These are phyloP conservation scores for Turritopsis dohrnii DNA, from an alignment of 30 jellyfish, hydroid and myxozoan genomes.

Conservation along the genomic window DNA sequence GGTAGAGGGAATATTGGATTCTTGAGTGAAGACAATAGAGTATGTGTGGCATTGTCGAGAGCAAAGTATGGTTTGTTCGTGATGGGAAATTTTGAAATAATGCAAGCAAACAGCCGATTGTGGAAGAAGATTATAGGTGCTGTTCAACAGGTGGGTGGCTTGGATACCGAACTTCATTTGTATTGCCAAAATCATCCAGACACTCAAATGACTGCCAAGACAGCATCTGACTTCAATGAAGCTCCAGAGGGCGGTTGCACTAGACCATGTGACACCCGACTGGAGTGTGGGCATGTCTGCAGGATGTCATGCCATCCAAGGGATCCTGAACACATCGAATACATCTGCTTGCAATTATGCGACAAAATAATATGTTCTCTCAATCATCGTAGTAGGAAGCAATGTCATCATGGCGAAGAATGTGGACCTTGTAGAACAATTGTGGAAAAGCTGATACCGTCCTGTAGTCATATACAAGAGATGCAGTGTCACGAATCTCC, in stretches of 20 bases:
- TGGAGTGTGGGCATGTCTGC: constrained; percentile 76
- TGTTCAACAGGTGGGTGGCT: constrained; percentile 12
- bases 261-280: too few species aligned
- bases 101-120: constrained; percentile 28
- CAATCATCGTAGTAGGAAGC: constrained; percentile 17
- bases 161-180: too few species aligned
- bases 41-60: constrained; percentile 70
- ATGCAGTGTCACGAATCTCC: constrained; percentile 29
- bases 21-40: too few species aligned
- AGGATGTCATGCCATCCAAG: constrained; percentile 55
- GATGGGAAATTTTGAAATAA: constrained; percentile 48
- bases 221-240: too few species aligned
- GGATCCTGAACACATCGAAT: constrained; percentile 39
- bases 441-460: too few species aligned
- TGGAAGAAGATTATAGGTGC: constrained; percentile 49
- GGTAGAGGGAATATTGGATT: constrained; percentile 27
- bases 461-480: constrained; percentile 66
- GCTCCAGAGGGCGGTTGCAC: too few species aligned
- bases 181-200: too few species aligned
- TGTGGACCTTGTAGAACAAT: constrained; percentile 58
- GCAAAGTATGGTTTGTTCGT: constrained; percentile 67
- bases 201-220: too few species aligned
- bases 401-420: constrained; percentile 41
- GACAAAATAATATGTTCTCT: constrained; percentile 23
- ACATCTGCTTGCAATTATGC: constrained; percentile 45